Percentiles rank a stretch among this genome's conserved stretches.
Conservation (phyloP, 1,140 invertebrate genomes). For the Monomorium pharaonis region DNA sequence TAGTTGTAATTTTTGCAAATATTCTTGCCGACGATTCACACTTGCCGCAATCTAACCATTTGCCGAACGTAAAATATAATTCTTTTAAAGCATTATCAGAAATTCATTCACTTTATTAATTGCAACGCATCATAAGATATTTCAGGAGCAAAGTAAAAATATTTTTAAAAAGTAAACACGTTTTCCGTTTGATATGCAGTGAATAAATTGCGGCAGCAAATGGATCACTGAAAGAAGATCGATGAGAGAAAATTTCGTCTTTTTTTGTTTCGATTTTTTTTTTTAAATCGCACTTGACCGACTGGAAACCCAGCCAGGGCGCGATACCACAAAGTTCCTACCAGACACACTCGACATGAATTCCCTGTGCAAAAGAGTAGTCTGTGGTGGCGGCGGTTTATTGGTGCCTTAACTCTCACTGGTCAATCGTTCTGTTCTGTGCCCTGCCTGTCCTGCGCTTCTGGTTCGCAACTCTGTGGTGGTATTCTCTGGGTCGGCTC, state of each 20-base stretch:
- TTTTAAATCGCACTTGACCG: slow-evolving; percentile 35
- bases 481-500: slow-evolving; percentile 82
- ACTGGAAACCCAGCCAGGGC: slow-evolving; percentile 45
- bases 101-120: neutral
- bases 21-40: slow-evolving; percentile 2
- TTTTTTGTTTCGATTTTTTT: neutral
- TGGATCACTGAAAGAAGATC: slow-evolving; percentile 9
- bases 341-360: slow-evolving; percentile 69
- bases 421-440: slow-evolving; percentile 84
- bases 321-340: slow-evolving; percentile 52
- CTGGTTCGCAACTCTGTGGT: slow-evolving; percentile 83
- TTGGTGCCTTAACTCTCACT: slow-evolving; percentile 84
- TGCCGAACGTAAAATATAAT: neutral
- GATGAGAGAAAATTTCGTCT: slow-evolving; percentile 1
- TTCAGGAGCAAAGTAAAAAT: neutral
- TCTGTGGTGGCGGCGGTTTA: slow-evolving; percentile 81
- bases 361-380: slow-evolving; percentile 74
- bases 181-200: neutral
- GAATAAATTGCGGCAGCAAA: slow-evolving; percentile 32
- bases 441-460: slow-evolving; percentile 80
- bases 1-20: slow-evolving; percentile 29
- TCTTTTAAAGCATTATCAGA: neutral
- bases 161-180: neutral
- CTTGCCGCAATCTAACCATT: slow-evolving; percentile 23
- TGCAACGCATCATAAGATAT: neutral